phyloP scores from a whole-genome alignment of 2,113 vertebrate genomes.

The Anthoscopus minutus region DNA sequence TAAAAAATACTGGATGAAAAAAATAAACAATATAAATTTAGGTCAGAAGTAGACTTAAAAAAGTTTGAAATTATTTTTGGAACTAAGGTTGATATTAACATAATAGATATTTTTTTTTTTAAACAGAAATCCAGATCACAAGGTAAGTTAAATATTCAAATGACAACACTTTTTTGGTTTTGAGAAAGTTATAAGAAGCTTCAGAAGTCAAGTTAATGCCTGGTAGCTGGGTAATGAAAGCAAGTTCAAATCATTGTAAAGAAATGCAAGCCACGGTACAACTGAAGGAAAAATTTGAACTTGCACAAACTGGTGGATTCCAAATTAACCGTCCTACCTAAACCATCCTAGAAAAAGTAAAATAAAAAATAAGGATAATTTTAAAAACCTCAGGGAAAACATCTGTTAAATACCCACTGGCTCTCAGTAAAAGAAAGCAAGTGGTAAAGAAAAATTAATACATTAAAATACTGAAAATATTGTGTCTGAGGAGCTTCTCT shows the following conservation, averaged over 20 bases:
- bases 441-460: background rate
- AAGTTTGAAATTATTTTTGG: background rate
- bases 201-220: background rate
- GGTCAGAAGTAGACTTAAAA: background rate
- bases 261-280: background rate
- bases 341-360: background rate
- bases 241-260: background rate
- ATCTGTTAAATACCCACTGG: background rate
- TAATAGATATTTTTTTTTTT: background rate
- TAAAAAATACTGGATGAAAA: background rate
- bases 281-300: background rate
- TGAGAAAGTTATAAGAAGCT: background rate
- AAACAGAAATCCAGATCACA: background rate
- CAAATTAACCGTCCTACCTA: background rate
- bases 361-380: background rate
- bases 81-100: background rate
- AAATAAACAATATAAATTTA: background rate
- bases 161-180: background rate
- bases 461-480: background rate
- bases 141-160: background rate
- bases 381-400: background rate
- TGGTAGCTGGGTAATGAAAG: background rate
- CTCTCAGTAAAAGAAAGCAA: background rate
- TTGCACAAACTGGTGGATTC: background rate
- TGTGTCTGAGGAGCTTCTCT: background rate